Evolutionary conservation across 1,140 invertebrate species (phyloP).

Genomic region (Scaptomyza graminum): DNA sequence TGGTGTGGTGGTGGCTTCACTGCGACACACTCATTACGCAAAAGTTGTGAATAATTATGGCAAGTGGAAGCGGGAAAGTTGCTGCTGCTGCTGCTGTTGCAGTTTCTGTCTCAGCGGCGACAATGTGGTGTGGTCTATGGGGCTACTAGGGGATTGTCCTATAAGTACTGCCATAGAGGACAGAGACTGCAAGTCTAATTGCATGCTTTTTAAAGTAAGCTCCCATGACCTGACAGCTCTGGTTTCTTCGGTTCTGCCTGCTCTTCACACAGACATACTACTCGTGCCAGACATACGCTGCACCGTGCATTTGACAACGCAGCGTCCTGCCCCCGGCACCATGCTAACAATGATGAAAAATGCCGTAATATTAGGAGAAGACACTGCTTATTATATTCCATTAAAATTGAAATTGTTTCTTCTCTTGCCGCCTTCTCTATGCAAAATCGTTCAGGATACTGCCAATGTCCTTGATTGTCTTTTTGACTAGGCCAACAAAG

Average conservation of each 20-base stretch:
- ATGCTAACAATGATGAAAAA: conserved; percentile 27
- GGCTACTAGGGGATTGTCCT: neutral
- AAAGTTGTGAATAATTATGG: conserved; percentile 64
- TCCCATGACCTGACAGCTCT: conserved; percentile 11
- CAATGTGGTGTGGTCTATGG: neutral
- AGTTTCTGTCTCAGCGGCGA: conserved; percentile 3
- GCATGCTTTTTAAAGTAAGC: conserved; percentile 21
- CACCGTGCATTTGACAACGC: conserved; percentile 11
- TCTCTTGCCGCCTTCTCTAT: neutral
- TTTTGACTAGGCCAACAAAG: conserved; percentile 22
- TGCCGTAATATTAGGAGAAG: conserved; percentile 17
- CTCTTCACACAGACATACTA: conserved; percentile 11
- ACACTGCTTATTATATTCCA: conserved; percentile 25
- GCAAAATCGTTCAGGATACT: conserved; percentile 3
- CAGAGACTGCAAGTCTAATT: conserved; percentile 24
- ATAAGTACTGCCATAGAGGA: neutral
- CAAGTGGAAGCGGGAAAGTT: conserved; percentile 6
- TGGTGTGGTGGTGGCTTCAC: conserved; percentile 20
- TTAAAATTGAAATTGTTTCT: conserved; percentile 33
- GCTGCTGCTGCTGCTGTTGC: conserved; percentile 7
- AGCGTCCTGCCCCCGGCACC: conserved; percentile 12
- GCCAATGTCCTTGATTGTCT: conserved; percentile 17
- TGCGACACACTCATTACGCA: conserved; percentile 58
- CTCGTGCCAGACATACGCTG: conserved; percentile 6
- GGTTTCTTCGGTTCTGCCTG: neutral